Conservation (phyloP, 2,113 vertebrate genomes). For the Sapajus apella region DNA sequence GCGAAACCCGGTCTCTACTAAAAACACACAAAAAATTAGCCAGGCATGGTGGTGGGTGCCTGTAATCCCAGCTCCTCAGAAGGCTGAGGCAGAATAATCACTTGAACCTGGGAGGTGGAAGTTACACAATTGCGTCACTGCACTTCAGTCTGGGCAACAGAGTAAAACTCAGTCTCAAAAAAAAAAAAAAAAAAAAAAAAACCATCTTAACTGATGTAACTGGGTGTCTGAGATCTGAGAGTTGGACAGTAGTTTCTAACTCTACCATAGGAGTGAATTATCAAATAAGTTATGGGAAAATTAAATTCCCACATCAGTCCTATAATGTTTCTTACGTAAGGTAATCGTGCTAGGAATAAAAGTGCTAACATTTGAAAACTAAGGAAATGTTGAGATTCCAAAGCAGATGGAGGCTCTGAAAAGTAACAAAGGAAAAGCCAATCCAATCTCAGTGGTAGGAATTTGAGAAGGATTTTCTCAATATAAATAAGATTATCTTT, state of each 20-base stretch:
- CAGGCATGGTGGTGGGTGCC: too few species aligned
- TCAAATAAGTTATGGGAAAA: background rate
- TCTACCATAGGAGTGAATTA: background rate
- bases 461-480: background rate
- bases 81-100: too few species aligned
- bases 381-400: background rate
- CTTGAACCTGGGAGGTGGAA: too few species aligned
- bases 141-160: too few species aligned
- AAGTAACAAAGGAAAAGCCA: background rate
- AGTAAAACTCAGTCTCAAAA: too few species aligned
- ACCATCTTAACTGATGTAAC: background rate
- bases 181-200: background rate
- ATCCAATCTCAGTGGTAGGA: background rate
- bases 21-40: too few species aligned
- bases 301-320: background rate
- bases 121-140: too few species aligned
- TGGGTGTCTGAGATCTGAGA: background rate
- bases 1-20: too few species aligned
- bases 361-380: background rate
- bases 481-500: conserved; percentile 22
- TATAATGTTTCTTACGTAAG: background rate
- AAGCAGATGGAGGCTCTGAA: background rate
- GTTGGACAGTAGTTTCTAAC: background rate
- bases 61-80: too few species aligned
- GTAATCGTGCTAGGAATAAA: background rate